Conservation (phyloP, 1,140 invertebrate species). For the Maconellicoccus hirsutus region DNA sequence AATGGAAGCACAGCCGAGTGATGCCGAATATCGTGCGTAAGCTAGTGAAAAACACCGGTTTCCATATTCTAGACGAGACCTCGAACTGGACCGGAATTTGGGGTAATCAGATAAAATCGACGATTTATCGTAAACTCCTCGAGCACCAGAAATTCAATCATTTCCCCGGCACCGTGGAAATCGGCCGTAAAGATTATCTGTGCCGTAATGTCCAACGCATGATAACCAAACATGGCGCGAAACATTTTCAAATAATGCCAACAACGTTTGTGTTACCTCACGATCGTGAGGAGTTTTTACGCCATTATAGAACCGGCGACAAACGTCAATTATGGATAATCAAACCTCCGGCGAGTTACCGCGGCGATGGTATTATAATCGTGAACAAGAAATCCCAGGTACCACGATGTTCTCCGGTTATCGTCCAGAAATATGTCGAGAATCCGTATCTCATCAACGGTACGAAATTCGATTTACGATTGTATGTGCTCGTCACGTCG, state of each 20-base stretch:
- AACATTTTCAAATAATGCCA: constrained; percentile 58
- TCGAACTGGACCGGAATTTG: constrained; percentile 64
- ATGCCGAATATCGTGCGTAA: constrained; percentile 78
- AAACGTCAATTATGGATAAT: constrained; percentile 87
- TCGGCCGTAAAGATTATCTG: constrained; percentile 85
- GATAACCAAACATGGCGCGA: constrained; percentile 42
- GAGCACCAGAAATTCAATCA: constrained; percentile 75
- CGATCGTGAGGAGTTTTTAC: constrained; percentile 91
- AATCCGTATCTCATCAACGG: constrained; percentile 78
- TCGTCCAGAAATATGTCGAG: constrained; percentile 54
- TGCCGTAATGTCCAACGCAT: constrained; percentile 90
- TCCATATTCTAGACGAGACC: constrained; percentile 66
- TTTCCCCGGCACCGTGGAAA: constrained; percentile 88
- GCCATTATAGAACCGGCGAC: constrained; percentile 80
- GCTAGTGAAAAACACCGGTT: constrained; percentile 69
- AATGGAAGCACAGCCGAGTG: constrained; percentile 84
- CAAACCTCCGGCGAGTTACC: constrained; percentile 89
- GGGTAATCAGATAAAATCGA: constrained; percentile 70
- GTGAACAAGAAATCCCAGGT: constrained; percentile 81
- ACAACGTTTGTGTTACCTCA: constrained; percentile 79
- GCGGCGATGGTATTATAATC: constrained; percentile 75
- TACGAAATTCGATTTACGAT: constrained; percentile 76
- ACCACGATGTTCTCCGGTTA: constrained; percentile 75
- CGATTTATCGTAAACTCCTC: constrained; percentile 62
- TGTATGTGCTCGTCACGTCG: constrained; percentile 75